Conservation (phyloP, 2,888 invertebrate species). For the Laspeyria flexula region DNA sequence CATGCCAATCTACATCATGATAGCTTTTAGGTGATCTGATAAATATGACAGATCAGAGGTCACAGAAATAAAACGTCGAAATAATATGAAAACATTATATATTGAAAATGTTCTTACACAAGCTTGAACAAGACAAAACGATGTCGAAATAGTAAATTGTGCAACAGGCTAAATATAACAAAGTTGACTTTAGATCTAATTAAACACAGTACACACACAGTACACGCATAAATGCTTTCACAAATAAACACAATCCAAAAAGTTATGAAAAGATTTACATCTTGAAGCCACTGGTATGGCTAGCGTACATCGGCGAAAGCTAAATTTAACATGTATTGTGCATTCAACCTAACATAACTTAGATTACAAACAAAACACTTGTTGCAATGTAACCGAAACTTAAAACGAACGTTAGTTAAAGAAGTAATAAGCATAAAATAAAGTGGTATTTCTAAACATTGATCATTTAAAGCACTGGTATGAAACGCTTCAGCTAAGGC, state of each 20-base stretch:
- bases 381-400: constrained; percentile 34
- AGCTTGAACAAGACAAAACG: constrained; percentile 68
- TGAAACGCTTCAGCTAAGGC: constrained; percentile 41
- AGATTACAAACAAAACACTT: constrained; percentile 29
- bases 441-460: constrained; percentile 40
- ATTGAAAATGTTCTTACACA: constrained; percentile 67
- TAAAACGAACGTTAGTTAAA: constrained; percentile 27
- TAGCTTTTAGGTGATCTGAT: no score
- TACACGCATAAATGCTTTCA: constrained; percentile 61
- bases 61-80: constrained; percentile 18
- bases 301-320: constrained; percentile 35
- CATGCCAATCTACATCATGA: no score
- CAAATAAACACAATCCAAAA: constrained; percentile 47
- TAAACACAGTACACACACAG: constrained; percentile 42
- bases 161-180: constrained; percentile 68
- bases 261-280: constrained; percentile 40
- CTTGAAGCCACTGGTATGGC: constrained; percentile 26
- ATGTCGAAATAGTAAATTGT: constrained; percentile 68
- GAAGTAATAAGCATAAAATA: constrained; percentile 22
- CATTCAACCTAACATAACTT: constrained; percentile 40
- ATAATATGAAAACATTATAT: constrained; percentile 39
- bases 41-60: background rate
- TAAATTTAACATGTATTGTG: constrained; percentile 27
- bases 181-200: constrained; percentile 50
- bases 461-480: constrained; percentile 65